Percentiles rank a stretch among this genome's conserved stretches.
Conservation (phyloP, 2,797 vertebrate species). For the Acipenser transmontanus region DNA sequence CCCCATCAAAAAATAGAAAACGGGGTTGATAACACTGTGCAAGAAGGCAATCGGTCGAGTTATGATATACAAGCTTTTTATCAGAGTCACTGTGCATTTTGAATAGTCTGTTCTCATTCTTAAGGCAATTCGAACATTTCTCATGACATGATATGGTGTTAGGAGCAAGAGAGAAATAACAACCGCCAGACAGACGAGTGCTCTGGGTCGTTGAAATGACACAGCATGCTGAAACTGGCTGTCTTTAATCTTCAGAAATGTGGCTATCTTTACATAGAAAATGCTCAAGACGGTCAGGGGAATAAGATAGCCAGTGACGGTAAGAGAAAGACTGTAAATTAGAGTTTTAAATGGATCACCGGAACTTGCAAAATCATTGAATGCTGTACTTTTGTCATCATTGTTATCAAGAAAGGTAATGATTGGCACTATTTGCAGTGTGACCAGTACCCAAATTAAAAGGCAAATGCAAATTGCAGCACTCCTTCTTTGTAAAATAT, state of each 20-base stretch:
- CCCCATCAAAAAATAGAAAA: constrained; percentile 85
- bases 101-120: constrained; percentile 15
- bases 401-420: constrained; percentile 44
- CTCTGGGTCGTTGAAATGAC: constrained; percentile 55
- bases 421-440: constrained; percentile 65
- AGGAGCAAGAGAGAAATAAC: constrained; percentile 71
- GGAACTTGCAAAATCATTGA: constrained; percentile 67
- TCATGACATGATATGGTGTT: constrained; percentile 80
- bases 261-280: constrained; percentile 61
- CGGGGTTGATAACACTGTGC: constrained; percentile 77
- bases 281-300: constrained; percentile 68
- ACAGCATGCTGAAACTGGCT: constrained; percentile 27
- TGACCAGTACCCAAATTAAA: constrained; percentile 66
- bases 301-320: constrained; percentile 66
- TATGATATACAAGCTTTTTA: constrained; percentile 58
- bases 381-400: constrained; percentile 19
- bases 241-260: constrained; percentile 54
- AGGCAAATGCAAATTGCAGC: constrained; percentile 46
- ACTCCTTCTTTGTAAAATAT: constrained; percentile 57
- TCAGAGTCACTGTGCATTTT: not conserved
- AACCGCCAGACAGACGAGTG: constrained; percentile 40
- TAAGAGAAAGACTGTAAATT: constrained; percentile 72
- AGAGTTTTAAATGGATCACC: constrained; percentile 36
- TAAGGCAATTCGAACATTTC: constrained; percentile 69
- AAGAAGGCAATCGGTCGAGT: constrained; percentile 74